A percentile compares a stretch with the other conserved stretches of the same genome.
phyloP scores from a whole-genome alignment of 2,888 invertebrate species.

The Himalopsyche kuldschensis region DNA sequence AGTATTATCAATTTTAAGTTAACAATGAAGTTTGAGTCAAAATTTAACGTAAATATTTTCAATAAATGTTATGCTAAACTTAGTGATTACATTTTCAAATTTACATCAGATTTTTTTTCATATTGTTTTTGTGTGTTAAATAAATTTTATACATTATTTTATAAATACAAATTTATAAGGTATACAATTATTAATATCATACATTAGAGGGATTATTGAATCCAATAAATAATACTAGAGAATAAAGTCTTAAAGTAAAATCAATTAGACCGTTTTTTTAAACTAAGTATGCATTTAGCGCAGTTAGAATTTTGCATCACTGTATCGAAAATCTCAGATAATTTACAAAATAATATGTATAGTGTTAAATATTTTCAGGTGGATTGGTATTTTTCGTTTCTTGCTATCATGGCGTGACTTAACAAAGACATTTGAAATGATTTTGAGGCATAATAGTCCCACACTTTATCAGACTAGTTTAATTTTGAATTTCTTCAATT shows the following conservation, averaged over 20 bases:
- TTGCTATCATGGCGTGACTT: too few species aligned
- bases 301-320: too few species aligned
- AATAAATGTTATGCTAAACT: neutral
- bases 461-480: too few species aligned
- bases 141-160: neutral
- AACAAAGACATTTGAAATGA: too few species aligned
- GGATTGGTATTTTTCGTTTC: too few species aligned
- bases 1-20: neutral
- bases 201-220: neutral
- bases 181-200: neutral
- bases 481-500: too few species aligned
- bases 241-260: neutral
- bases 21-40: neutral
- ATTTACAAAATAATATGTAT: too few species aligned
- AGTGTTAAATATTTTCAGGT: too few species aligned
- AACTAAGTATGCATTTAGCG: neutral
- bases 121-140: neutral
- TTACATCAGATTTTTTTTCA: neutral
- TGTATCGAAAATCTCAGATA: too few species aligned
- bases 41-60: neutral
- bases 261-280: neutral
- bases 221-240: neutral
- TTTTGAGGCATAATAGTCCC: too few species aligned
- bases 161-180: neutral
- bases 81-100: neutral